Evolutionary conservation across 2,888 invertebrate species (phyloP), one percentile per base, ranked within the genome.

Genomic region (Boloria euphrosyne): DNA sequence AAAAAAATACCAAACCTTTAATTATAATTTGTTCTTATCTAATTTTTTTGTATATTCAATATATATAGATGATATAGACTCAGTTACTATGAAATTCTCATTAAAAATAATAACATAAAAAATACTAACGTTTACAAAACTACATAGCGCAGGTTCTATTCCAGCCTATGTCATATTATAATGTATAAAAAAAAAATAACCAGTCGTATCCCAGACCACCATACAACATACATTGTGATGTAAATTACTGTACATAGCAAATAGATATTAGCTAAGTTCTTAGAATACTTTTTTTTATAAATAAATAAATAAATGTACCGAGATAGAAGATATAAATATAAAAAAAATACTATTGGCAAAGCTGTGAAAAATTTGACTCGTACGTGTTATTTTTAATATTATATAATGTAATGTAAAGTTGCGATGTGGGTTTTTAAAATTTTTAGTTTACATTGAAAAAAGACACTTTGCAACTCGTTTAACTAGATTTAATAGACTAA

Each of bases 221-320:
- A 81, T 85, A 81, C 85, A 79, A 80, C 80, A 80, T 74, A 78
- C 80, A 80, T 82, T 87, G 89, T 89, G 89, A 90, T 92, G 91
- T 92, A 92, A 91, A 91, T 90, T 91, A 90, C 85, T 92, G 91
- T 92, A 92, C 83, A 90, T 90, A 89, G 73, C 71, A 73, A 82
- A 82, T 80, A 82, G 62, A 58, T 69, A 81, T 81, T 83, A 79
- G 76, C 78, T 88, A 88, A 87, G 86, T 77, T 22, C 18, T 6
- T 57, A 57, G 46, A 46, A 2, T n/a, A 46, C 57, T 46, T 22
- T 38, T 46, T 13, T 13, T n/a, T n/a, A n/a, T n/a, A n/a, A n/a
- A n/a, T n/a, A n/a, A n/a, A 46, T 22, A 7, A 4, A 7, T 46
- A 18, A 22, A 13, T n/a, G 57, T 57, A 57, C n/a, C 46, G 46